A percentile compares a stretch with the other conserved stretches of the same genome.
These are phyloP conservation scores for Leptosomus discolor DNA, from an alignment of 2,113 vertebrate genomes.

Conservation along the genomic window DNA sequence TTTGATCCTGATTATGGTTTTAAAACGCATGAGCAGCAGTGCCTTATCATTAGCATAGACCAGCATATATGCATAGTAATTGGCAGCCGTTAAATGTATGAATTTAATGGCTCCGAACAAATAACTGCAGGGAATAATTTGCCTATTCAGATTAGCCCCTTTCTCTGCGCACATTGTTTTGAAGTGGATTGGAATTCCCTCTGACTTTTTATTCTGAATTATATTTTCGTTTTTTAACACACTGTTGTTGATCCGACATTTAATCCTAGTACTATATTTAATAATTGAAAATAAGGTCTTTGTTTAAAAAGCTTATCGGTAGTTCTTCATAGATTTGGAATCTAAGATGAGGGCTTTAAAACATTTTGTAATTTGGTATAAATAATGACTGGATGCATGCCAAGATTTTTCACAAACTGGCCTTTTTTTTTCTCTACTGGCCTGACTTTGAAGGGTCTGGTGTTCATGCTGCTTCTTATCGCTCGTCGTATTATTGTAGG, in stretches of 20 bases:
- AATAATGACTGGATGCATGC: neutral
- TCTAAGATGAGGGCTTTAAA: neutral
- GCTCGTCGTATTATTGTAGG: neutral
- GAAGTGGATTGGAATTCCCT: neutral
- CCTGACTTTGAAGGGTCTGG: neutral
- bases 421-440: neutral
- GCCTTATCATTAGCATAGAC: neutral
- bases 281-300: neutral
- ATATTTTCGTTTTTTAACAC: neutral
- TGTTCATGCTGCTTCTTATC: neutral
- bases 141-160: neutral
- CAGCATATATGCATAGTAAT: neutral
- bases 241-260: neutral
- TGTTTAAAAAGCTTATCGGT: neutral
- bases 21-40: neutral
- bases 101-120: neutral
- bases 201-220: neutral
- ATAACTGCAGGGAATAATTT: neutral
- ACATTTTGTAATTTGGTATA: neutral
- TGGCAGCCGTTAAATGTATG: neutral
- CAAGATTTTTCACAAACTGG: neutral
- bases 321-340: neutral
- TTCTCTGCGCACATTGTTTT: neutral
- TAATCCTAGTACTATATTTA: neutral
- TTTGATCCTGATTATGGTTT: neutral